These are phyloP conservation scores for Plectrocnemia conspersa DNA, from an alignment of 1,140 invertebrate genomes.

Conservation along the genomic window DNA sequence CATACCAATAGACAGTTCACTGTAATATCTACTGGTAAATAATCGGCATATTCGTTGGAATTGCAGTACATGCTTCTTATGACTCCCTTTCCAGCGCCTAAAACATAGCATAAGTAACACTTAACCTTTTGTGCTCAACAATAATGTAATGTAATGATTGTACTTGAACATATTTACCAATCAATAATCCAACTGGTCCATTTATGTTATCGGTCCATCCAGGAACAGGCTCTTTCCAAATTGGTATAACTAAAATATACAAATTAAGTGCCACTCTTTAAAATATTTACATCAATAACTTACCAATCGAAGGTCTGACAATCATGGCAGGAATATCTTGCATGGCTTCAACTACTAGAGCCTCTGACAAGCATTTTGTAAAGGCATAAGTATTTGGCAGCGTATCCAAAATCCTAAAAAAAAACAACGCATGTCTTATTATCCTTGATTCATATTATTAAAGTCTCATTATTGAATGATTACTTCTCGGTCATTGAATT, in stretches of 20 bases:
- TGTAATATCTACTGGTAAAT: constrained; percentile 79
- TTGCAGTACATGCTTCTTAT: constrained; percentile 81
- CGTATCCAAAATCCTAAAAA: constrained; percentile 65
- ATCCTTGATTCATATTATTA: too few relatives aligned
- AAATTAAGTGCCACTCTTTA: constrained; percentile 9
- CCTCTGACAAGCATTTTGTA: constrained; percentile 84
- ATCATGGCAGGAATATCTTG: constrained; percentile 77
- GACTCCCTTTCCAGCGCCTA: constrained; percentile 74
- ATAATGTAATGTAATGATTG: too few relatives aligned
- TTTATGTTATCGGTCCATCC: constrained; percentile 96
- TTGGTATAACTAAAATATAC: constrained; percentile 61
- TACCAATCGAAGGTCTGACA: constrained; percentile 84
- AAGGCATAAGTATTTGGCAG: constrained; percentile 90
- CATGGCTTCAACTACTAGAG: constrained; percentile 71
- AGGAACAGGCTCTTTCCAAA: constrained; percentile 72
- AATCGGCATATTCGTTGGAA: constrained; percentile 72
- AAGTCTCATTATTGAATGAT: constrained; percentile 30
- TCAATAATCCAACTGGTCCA: constrained; percentile 75
- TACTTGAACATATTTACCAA: constrained; percentile 46
- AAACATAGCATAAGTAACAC: too few relatives aligned
- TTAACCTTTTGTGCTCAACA: too few relatives aligned
- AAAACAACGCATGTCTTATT: constrained; percentile 20
- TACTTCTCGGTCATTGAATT: constrained; percentile 67
- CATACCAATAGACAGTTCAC: constrained; percentile 71
- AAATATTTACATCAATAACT: constrained; percentile 21